Base-by-base conservation (phyloP, 2,888 invertebrate species). In the Pyrocoelia pectoralis region DNA sequence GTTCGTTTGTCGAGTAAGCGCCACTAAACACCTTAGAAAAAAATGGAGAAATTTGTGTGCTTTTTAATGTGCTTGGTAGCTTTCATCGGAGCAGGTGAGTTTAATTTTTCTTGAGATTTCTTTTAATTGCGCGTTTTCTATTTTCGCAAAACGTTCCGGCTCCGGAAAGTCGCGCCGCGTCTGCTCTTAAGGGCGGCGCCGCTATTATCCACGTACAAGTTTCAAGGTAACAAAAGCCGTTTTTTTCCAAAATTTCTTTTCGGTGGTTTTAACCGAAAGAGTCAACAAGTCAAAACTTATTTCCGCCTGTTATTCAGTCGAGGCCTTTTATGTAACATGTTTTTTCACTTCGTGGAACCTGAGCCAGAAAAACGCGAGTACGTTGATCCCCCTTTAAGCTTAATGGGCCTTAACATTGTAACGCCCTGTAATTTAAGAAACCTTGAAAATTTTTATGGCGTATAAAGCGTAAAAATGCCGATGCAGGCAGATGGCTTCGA, bases 1-100 rank as follows among this genome's bases (percentile, higher is more conserved):
- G 41, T 41, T 53, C 38, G 28, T 51, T 12, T 40, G n/a, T n/a
- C 8, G 28, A 29, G 48, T 33, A 40, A n/a, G 53, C 43, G 29
- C 43, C 15, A 33, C 12, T 49, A 8, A 38, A 43, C 33, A 33
- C 10, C 14, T 12, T 17, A n/a, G 1, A n/a, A 12, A 40, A 60
- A 61, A 54, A 61, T 61, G 61, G 55, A 15, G 14, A 61, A 61
- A 51, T 55, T 55, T 17, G 54, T 55, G 55, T 55, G 53, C 40
- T 49, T 61, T 12, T 49, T 61, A n/a, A 13, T 55, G 29, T 55
- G 55, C 40, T 50, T 61, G 41, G 61, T 50, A 0, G 61, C 49
- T 4, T 4, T 55, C 12, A 19, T 48, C 1, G 4, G 19, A 18
- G 12, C 48, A 53, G 59, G 59, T 59, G 33, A 59, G 19, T 48